Base-by-base conservation (phyloP, 64 coral and sea anemone genomes). In the Stichodactyla helianthus region DNA sequence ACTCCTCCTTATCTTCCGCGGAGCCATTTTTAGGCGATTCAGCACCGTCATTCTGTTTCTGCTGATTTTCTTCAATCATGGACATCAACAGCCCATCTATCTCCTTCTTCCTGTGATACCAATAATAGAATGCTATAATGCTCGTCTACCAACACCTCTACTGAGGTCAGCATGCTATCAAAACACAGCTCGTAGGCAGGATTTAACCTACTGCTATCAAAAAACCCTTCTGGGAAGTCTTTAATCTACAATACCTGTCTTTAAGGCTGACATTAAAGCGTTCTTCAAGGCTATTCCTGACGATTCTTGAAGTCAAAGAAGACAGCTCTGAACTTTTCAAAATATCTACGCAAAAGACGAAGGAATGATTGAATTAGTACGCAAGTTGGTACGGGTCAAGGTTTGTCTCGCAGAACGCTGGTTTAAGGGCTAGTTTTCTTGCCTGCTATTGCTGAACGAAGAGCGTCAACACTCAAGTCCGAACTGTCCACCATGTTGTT, bases 51-150 rank as follows among this genome's bases (percentile, higher is more conserved):
- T 85, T 91, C 6, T 56, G 25, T 10, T 65, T 88, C 5, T 91
- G 80, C 77, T 88, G 61, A 18, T 79, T 82, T 90, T 61, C 78
- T 16, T 83, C 71, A 25, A 94, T 88, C 53, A 88, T 88, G 3
- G 60, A 79, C 89, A 94, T 91, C 20, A 94, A 78, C 89, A 94
- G 82, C 7, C 25, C 63, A 71, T 94, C 93, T 44, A 94, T 87
- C 20, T 94, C 93, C 20, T 91, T 94, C 65, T 88, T 94, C 86
- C 93, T 94, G 22, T 58, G 31, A 23, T 54, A 88, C 15, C 64
- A 44, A 22, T 23, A 60, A 83, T 50, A 53, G 9, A 74, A 26
- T 23, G 27, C 12, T 10, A 12, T 27, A 10, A 74, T 74, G 4
- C 25, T 74, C 68, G 5, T 31, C 25, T 74, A 1, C 5, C 4